Evolutionary conservation across 2,797 vertebrate genomes (phyloP).

Genomic region (Orestias chungarensis): DNA sequence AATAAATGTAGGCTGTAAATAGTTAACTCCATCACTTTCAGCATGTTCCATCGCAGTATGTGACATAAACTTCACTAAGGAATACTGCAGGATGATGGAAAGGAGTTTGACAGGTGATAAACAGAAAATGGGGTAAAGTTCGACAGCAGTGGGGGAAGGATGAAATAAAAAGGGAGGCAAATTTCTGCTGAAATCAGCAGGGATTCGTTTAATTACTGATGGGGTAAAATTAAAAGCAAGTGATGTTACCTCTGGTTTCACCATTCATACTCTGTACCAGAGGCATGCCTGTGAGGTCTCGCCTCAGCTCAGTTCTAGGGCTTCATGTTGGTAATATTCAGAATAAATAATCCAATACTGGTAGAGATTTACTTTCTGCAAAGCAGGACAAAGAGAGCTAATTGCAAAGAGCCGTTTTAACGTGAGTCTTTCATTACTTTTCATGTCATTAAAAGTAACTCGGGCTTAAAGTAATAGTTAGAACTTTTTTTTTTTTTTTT

Average conservation of each 20-base stretch:
- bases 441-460: slow-evolving; percentile 2
- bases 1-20: background rate
- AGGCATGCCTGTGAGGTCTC: background rate
- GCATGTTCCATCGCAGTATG: slow-evolving; percentile 1
- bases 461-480: background rate
- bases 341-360: slow-evolving; percentile 16
- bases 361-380: slow-evolving; percentile 20
- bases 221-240: slow-evolving; percentile 3
- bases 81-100: background rate
- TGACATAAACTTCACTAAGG: background rate
- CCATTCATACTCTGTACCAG: background rate
- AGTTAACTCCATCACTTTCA: background rate
- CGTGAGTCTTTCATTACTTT: slow-evolving; percentile 1
- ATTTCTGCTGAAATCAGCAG: slow-evolving; percentile 1
- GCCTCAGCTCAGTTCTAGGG: background rate
- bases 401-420: background rate
- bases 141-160: background rate
- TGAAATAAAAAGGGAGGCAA: background rate
- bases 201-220: background rate
- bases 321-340: slow-evolving; percentile 11
- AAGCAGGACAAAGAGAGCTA: slow-evolving; percentile 17
- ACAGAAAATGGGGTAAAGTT: background rate
- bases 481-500: background rate
- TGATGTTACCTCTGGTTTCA: background rate
- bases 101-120: background rate